phyloP scores from a whole-genome alignment of 2,113 vertebrate species.

The Collichthys lucidus region DNA sequence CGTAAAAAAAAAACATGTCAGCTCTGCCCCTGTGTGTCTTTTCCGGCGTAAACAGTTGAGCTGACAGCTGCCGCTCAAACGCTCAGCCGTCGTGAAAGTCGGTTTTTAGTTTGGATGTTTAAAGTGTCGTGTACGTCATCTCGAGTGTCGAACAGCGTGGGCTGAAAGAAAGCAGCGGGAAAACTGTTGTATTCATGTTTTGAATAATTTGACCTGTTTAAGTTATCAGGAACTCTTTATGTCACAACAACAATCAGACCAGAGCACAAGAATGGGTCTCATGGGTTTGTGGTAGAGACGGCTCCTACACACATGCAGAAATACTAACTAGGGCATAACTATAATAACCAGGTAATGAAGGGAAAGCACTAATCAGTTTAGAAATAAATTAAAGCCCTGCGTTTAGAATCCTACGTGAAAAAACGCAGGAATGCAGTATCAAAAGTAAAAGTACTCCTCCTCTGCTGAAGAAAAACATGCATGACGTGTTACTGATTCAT shows the following conservation, averaged over 20 bases:
- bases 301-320: too few relatives aligned
- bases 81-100: background rate
- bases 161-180: background rate
- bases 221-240: background rate
- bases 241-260: background rate
- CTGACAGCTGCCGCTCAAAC: background rate
- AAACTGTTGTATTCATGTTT: background rate
- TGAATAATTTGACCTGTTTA: constrained; percentile 5
- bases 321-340: too few relatives aligned
- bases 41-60: constrained; percentile 28
- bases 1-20: background rate
- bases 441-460: too few relatives aligned
- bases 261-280: too few relatives aligned
- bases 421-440: too few relatives aligned
- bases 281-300: too few relatives aligned
- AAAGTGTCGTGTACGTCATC: background rate
- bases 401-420: too few relatives aligned
- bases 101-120: background rate
- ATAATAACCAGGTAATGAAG: too few relatives aligned
- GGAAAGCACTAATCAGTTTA: too few relatives aligned
- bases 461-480: too few relatives aligned
- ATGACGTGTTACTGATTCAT: too few relatives aligned
- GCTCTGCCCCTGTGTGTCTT: constrained; percentile 40
- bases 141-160: background rate
- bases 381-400: too few relatives aligned